These are phyloP conservation scores for Leptinotarsa defecta DNA, from an alignment of 1,140 invertebrate genomes.

Conservation along the genomic window DNA sequence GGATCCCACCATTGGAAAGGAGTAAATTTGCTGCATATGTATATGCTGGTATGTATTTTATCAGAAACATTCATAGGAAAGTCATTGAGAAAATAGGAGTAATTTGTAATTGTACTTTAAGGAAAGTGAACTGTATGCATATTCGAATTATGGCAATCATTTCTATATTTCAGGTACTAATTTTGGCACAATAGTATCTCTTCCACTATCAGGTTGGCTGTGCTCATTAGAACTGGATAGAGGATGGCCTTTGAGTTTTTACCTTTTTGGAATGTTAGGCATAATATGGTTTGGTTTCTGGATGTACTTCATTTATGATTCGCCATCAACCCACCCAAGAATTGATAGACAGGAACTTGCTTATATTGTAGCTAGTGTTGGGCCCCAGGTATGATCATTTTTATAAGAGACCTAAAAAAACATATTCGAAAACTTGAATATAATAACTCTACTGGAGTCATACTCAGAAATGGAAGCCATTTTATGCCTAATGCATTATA, in stretches of 20 bases:
- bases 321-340: slow-evolving; percentile 77
- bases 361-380: slow-evolving; percentile 68
- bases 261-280: slow-evolving; percentile 74
- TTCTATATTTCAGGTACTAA: slow-evolving; percentile 63
- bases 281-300: slow-evolving; percentile 81
- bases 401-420: no score
- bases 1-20: slow-evolving; percentile 80
- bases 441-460: no score
- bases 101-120: no score
- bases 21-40: slow-evolving; percentile 81
- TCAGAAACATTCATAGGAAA: background rate
- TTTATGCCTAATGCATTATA: no score
- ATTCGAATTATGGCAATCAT: no score
- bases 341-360: slow-evolving; percentile 73
- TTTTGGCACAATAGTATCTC: slow-evolving; percentile 76
- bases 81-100: no score
- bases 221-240: slow-evolving; percentile 69
- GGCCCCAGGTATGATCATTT: slow-evolving; percentile 49
- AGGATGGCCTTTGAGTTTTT: slow-evolving; percentile 82
- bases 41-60: slow-evolving; percentile 66
- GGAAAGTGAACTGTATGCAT: no score
- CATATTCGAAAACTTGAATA: no score
- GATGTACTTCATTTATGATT: slow-evolving; percentile 74
- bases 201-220: slow-evolving; percentile 74
- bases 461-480: no score